phyloP scores from a whole-genome alignment of 2,888 invertebrate species.

The Myopa testacea region DNA sequence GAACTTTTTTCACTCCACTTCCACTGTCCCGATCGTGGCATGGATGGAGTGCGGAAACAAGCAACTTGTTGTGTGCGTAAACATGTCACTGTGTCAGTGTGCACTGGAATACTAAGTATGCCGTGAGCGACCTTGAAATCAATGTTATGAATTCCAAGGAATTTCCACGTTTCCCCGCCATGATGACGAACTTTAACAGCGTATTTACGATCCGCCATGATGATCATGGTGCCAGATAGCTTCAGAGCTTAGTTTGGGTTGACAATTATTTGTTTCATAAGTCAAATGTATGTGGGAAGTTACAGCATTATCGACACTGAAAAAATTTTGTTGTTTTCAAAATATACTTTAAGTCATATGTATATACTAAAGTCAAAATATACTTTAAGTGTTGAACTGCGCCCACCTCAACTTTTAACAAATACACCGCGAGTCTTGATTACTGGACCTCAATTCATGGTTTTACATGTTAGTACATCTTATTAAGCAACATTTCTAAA shows the following conservation, averaged over 20 bases:
- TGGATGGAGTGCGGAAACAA: background rate
- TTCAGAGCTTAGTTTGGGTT: background rate
- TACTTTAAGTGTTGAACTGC: background rate
- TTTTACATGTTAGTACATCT: too few species aligned
- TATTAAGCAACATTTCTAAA: too few species aligned
- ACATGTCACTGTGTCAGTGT: background rate
- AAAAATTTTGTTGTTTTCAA: background rate
- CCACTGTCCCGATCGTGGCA: background rate
- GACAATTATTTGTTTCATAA: background rate
- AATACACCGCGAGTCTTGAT: too few species aligned
- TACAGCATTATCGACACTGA: background rate
- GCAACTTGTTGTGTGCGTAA: background rate
- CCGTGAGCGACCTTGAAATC: constrained; percentile 35
- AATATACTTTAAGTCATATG: too few species aligned
- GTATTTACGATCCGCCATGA: background rate
- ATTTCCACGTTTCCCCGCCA: constrained; percentile 25
- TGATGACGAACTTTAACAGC: background rate
- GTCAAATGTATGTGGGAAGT: background rate
- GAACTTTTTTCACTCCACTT: background rate
- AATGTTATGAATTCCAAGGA: constrained; percentile 25
- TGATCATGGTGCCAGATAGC: background rate
- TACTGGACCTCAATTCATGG: too few species aligned
- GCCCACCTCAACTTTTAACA: too few species aligned
- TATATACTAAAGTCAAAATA: too few species aligned
- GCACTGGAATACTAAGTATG: constrained; percentile 28